Base-by-base conservation (phyloP, 1,140 invertebrate genomes). In the Gonatopus flavifemur region DNA sequence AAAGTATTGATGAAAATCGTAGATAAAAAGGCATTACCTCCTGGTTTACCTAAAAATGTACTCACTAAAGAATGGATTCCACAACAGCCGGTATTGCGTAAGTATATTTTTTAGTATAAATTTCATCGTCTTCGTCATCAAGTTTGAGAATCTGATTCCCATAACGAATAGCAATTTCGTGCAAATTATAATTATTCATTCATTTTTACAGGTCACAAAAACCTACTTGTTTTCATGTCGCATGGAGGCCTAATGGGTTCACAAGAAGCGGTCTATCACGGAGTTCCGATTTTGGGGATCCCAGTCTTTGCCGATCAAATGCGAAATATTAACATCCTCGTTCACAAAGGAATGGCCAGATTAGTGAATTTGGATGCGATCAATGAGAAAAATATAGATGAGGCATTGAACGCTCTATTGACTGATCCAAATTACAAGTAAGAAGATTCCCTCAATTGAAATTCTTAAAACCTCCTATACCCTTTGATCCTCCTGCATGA, bases 231-330 rank as follows among this genome's bases (percentile, higher is more conserved):
- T 0, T 90, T 90, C 49, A 80, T 90, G 49, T 84, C 86, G 0
- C 89, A 93, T 61, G 84, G 83, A 15, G 89, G 88, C 0, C 80
- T 88, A 30, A 80, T 87, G 60, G 84, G 89, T 30, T 83, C 82
- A 1, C 85, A 84, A 33, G 89, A 91, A 72, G 83, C 87, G 2
- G 77, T 88, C 30, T 84, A 88, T 56, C 86, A 82, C 59, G 88
- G 82, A 5, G 84, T 90, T 9, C 88, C 89, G 0, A 80, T 88
- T 20, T 71, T 91, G 6, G 81, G 83, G 10, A 83, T 90, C 52
- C 89, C 89, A 8, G 68, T 90, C 45, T 80, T 83, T 49, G 84
- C 81, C 1, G 88, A 90, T 57, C 85, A 86, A 62, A 83, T 84
- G 60, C 80, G 81, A 33, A 79, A 84, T 2, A 83, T 63, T 12